Evolutionary conservation across 2,113 vertebrate genomes (phyloP).

Genomic region (Lophotis ruficrista): DNA sequence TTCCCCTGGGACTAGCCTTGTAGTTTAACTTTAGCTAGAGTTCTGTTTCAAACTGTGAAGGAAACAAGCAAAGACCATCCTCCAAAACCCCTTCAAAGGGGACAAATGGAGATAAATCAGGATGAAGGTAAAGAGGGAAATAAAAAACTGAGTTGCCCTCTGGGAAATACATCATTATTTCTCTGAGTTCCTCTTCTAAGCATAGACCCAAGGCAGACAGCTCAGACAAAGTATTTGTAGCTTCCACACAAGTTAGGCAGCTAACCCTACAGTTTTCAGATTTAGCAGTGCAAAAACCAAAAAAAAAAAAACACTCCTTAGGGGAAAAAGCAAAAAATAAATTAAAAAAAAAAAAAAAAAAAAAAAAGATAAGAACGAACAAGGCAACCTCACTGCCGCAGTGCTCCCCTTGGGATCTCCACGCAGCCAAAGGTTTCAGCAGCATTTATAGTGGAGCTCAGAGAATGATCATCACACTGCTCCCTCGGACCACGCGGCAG

Average conservation of each 20-base stretch:
- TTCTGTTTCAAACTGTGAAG: neutral
- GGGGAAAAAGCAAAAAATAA: too few relatives aligned
- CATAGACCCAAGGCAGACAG: neutral
- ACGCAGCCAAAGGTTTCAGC: neutral
- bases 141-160: neutral
- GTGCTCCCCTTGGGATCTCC: neutral
- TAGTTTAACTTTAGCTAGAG: neutral
- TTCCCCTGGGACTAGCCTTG: neutral
- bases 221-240: neutral
- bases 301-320: too few relatives aligned
- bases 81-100: neutral
- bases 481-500: neutral
- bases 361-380: neutral
- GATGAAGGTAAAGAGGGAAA: neutral
- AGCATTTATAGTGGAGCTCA: neutral
- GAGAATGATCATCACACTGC: neutral
- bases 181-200: neutral
- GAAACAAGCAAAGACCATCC: neutral
- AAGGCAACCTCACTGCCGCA: neutral
- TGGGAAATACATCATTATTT: neutral
- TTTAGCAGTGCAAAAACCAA: neutral
- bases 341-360: neutral
- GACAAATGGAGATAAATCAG: neutral
- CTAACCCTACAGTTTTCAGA: neutral
- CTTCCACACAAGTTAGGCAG: neutral